Conservation (phyloP, 2,113 vertebrate genomes). For the Riparia riparia region DNA sequence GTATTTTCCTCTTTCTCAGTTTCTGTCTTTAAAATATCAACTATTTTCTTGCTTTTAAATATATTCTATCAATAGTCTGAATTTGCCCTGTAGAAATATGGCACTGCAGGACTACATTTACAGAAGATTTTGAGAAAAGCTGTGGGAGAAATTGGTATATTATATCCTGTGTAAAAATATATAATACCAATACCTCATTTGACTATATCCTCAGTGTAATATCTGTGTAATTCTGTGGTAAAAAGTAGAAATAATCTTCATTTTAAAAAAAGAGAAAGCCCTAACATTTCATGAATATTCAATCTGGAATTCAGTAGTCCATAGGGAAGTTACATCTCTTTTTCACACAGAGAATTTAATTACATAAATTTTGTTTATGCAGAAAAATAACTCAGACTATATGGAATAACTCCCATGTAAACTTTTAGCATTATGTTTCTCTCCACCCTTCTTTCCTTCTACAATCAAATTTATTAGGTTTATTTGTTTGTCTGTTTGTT, state of each 20-base stretch:
- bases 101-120: neutral
- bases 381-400: neutral
- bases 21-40: neutral
- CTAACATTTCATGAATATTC: neutral
- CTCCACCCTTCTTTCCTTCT: neutral
- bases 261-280: neutral
- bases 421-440: neutral
- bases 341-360: constrained; percentile 14
- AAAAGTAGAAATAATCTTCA: neutral
- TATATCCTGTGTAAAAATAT: neutral
- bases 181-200: neutral
- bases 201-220: neutral
- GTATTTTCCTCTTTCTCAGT: neutral
- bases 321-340: neutral
- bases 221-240: neutral
- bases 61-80: neutral
- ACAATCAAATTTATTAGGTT: neutral
- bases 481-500: neutral
- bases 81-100: neutral
- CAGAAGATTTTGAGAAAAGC: neutral
- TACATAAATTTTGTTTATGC: neutral
- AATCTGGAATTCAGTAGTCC: neutral
- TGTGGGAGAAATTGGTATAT: neutral
- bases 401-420: neutral
- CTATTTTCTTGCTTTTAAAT: neutral